A percentile compares a stretch with the other conserved stretches of the same genome.
These are phyloP conservation scores for Notolepis coatsorum DNA, from an alignment of 2,797 vertebrate species.

Conservation along the genomic window DNA sequence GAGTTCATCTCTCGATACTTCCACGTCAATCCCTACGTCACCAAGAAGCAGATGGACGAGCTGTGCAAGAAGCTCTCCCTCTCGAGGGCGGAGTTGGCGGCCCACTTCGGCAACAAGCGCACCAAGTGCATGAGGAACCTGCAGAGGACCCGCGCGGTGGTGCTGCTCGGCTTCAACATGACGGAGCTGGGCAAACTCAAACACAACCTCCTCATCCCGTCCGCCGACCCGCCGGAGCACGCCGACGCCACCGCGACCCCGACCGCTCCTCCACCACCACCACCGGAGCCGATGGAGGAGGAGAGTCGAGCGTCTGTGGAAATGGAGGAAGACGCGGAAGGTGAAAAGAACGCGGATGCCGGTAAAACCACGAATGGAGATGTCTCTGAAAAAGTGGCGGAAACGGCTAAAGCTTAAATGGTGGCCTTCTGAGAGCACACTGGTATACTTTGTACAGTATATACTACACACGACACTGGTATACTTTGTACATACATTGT, in stretches of 20 bases:
- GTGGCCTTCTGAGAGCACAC: constrained; percentile 45
- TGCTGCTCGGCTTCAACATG: constrained; percentile 96
- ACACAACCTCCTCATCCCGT: constrained; percentile 78
- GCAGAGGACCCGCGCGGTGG: constrained; percentile 77
- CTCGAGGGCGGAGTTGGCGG: constrained; percentile 87
- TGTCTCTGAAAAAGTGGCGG: constrained; percentile 9
- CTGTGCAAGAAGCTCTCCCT: constrained; percentile 84
- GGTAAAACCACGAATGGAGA: too few species aligned
- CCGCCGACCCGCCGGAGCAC: constrained; percentile 28
- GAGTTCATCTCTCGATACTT: constrained; percentile 93
- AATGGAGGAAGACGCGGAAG: constrained; percentile 4
- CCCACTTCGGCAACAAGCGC: constrained; percentile 88
- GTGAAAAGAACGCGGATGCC: background rate
- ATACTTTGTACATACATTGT: constrained; percentile 19
- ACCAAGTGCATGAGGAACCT: constrained; percentile 89
- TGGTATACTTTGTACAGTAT: constrained; percentile 23
- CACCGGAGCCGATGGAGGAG: constrained; percentile 54
- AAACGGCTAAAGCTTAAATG: constrained; percentile 14
- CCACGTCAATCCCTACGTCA: constrained; percentile 89
- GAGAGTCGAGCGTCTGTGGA: constrained; percentile 20
- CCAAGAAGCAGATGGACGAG: constrained; percentile 87
- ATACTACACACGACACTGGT: constrained; percentile 19
- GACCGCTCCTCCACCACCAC: too few species aligned
- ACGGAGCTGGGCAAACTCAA: constrained; percentile 87
- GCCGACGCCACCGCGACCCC: too few species aligned